Evolutionary conservation across 2,797 vertebrate species (phyloP).

Genomic region (Streptopelia turtur): DNA sequence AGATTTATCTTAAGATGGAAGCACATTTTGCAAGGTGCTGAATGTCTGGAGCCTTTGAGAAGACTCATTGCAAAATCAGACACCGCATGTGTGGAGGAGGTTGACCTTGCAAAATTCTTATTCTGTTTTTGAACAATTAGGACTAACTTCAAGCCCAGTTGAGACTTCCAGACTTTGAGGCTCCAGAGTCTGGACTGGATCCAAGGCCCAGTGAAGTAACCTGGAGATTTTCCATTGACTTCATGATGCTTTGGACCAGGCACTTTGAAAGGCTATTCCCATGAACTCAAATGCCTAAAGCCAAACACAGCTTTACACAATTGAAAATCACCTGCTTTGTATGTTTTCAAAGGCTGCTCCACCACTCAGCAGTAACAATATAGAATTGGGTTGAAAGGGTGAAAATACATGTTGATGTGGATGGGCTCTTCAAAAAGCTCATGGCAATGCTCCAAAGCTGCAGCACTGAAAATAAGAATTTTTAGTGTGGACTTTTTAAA

Average conservation of each 20-base stretch:
- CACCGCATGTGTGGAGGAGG: background rate
- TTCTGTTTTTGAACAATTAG: constrained; percentile 37
- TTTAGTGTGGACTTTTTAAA: background rate
- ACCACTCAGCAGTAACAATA: constrained; percentile 30
- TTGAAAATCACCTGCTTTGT: constrained; percentile 65
- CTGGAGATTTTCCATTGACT: constrained; percentile 62
- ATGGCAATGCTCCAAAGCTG: background rate
- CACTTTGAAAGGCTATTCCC: constrained; percentile 50
- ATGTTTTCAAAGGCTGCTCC: constrained; percentile 47
- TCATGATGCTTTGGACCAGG: constrained; percentile 15
- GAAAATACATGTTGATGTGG: constrained; percentile 26
- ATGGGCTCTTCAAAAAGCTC: constrained; percentile 8
- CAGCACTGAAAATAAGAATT: background rate
- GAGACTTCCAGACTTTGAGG: constrained; percentile 43
- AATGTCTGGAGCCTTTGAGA: background rate
- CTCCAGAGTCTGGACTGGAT: constrained; percentile 50
- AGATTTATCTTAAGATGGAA: background rate
- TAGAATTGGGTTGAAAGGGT: constrained; percentile 30
- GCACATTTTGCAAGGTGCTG: background rate
- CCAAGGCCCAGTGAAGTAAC: constrained; percentile 54
- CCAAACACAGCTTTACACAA: constrained; percentile 45
- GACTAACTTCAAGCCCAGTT: background rate
- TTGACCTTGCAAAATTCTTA: constrained; percentile 19
- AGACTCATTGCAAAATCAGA: background rate
- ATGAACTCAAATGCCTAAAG: constrained; percentile 11